A percentile compares a stretch with the other conserved stretches of the same genome.
Conservation (phyloP, 1,140 invertebrate genomes). For the Cyclina sinensis region DNA sequence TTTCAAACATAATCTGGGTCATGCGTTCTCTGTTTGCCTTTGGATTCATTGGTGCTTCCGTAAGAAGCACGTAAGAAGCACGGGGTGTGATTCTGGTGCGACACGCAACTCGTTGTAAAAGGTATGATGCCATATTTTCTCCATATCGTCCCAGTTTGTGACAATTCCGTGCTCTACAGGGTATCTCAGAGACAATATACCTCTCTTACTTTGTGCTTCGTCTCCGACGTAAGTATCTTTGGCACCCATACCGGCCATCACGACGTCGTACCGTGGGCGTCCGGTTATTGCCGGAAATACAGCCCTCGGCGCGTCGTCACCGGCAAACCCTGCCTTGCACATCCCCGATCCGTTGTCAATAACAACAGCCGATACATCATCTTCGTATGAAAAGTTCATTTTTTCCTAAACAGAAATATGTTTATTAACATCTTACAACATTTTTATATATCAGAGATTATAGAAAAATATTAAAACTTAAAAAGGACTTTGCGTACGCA, state of each 20-base stretch:
- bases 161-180: slow-evolving; percentile 97
- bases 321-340: slow-evolving; percentile 97
- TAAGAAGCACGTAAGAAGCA: slow-evolving; percentile 83
- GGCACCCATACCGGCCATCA: slow-evolving; percentile 24
- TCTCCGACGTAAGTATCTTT: slow-evolving; percentile 47
- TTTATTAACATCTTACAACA: no score
- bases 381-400: slow-evolving; percentile 86
- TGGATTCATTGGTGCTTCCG: slow-evolving; percentile 83
- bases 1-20: slow-evolving; percentile 87
- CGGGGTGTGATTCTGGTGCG: slow-evolving; percentile 85
- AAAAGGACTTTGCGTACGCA: no score
- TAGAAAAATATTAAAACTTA: no score
- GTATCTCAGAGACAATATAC: slow-evolving; percentile 9
- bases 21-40: slow-evolving; percentile 89
- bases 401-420: not conserved
- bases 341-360: slow-evolving; percentile 96
- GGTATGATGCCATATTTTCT: slow-evolving; percentile 90
- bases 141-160: slow-evolving; percentile 97
- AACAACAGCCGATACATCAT: slow-evolving; percentile 94
- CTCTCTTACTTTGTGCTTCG: slow-evolving; percentile 33
- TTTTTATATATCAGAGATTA: no score
- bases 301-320: slow-evolving; percentile 95
- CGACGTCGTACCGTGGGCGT: slow-evolving; percentile 90
- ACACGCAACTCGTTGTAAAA: slow-evolving; percentile 95
- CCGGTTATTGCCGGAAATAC: slow-evolving; percentile 96